Evolutionary conservation across 1,140 invertebrate species (phyloP).

Genomic region (Helicoverpa zea): DNA sequence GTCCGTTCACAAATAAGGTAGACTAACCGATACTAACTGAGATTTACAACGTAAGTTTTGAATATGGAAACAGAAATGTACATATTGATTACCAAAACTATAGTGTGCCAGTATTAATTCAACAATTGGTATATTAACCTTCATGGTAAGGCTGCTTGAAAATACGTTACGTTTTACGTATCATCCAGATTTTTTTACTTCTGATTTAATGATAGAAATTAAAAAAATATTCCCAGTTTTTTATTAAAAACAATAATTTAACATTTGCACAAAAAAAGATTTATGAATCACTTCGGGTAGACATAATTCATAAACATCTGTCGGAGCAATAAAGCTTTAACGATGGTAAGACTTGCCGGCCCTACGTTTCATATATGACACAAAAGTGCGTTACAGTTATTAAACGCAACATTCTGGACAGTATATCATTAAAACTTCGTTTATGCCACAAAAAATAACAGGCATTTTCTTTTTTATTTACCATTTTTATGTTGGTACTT

Average conservation of each 20-base stretch:
- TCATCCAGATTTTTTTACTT: not conserved
- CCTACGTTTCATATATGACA: slow-evolving; percentile 26
- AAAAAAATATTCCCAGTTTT: slow-evolving; percentile 17
- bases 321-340: slow-evolving; percentile 61
- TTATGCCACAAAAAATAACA: not conserved
- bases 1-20: slow-evolving; percentile 27
- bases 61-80: not conserved
- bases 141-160: too few species aligned
- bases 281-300: slow-evolving; percentile 55
- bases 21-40: slow-evolving; percentile 23
- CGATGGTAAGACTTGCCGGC: slow-evolving; percentile 54
- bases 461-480: too few species aligned
- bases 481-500: too few species aligned
- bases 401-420: not conserved
- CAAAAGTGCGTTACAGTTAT: slow-evolving; percentile 34
- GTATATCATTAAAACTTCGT: not conserved
- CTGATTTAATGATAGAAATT: slow-evolving; percentile 16
- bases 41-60: slow-evolving; percentile 32
- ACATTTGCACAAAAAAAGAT: slow-evolving; percentile 51
- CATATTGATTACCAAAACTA: not conserved
- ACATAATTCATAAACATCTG: slow-evolving; percentile 66
- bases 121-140: not conserved
- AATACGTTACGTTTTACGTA: not conserved
- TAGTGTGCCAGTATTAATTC: too few species aligned
- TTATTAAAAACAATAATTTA: slow-evolving; percentile 47